A percentile compares a stretch with the other conserved stretches of the same genome.
phyloP scores from a whole-genome alignment of 2,797 vertebrate species.

The Picus viridis region DNA sequence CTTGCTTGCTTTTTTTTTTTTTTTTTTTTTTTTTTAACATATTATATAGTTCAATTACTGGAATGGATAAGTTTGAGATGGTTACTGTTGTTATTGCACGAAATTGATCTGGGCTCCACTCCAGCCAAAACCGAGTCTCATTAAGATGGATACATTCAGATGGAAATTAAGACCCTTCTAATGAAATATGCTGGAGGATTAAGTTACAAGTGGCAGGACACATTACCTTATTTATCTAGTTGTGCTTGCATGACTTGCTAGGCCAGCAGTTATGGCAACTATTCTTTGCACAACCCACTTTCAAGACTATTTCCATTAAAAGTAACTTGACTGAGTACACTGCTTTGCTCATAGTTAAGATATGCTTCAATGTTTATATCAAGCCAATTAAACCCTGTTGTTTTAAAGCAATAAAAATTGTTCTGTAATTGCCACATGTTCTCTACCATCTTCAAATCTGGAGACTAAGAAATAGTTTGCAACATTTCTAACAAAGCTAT shows the following conservation, averaged over 20 bases:
- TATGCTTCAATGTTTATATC: conserved; percentile 62
- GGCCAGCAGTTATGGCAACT: conserved; percentile 51
- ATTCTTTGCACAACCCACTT: conserved; percentile 44
- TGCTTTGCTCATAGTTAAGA: conserved; percentile 48
- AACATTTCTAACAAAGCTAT: background rate
- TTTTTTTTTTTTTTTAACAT: background rate
- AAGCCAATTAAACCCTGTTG: conserved; percentile 40
- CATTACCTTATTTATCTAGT: conserved; percentile 62
- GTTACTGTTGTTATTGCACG: conserved; percentile 64
- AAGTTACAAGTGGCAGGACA: conserved; percentile 72
- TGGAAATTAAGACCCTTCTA: conserved; percentile 68
- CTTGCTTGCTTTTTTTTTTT: background rate
- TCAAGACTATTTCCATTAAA: conserved; percentile 71
- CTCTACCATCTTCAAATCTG: conserved; percentile 28
- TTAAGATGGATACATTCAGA: conserved; percentile 41
- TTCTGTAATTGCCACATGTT: conserved; percentile 53
- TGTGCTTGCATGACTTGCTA: conserved; percentile 48
- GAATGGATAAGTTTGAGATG: conserved; percentile 44
- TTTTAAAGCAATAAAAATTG: conserved; percentile 60
- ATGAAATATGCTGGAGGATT: conserved; percentile 52
- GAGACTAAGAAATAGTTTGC: background rate
- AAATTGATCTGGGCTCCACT: conserved; percentile 66
- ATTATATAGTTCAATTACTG: conserved; percentile 21
- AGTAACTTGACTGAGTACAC: conserved; percentile 60
- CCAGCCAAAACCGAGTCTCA: conserved; percentile 60